Evolutionary conservation across 2,888 invertebrate genomes (phyloP).

Genomic region (Leptinotarsa haldemani): DNA sequence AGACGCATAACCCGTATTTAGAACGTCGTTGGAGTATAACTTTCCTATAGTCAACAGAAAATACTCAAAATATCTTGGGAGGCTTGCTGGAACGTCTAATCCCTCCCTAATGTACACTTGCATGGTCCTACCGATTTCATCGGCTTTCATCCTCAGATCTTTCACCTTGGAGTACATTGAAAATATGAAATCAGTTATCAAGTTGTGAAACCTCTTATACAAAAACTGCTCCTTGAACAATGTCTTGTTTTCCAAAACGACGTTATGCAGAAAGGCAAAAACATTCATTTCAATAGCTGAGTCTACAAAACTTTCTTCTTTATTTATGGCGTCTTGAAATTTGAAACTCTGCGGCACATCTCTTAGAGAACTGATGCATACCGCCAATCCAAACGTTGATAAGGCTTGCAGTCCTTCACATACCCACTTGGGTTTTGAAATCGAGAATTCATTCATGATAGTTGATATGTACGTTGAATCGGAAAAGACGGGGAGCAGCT

Average conservation of each 20-base stretch:
- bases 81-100: conserved; percentile 79
- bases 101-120: conserved; percentile 66
- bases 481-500: conserved; percentile 75
- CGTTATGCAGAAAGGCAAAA: conserved; percentile 82
- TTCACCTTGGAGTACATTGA: conserved; percentile 92
- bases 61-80: conserved; percentile 85
- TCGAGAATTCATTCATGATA: conserved; percentile 68
- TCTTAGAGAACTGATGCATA: conserved; percentile 75
- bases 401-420: conserved; percentile 71
- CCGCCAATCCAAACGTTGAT: conserved; percentile 77
- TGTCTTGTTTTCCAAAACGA: conserved; percentile 76
- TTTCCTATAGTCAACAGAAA: conserved; percentile 82
- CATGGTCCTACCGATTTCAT: conserved; percentile 87
- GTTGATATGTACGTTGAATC: conserved; percentile 71
- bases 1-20: conserved; percentile 75
- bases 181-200: conserved; percentile 92
- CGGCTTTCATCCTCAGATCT: conserved; percentile 84
- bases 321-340: conserved; percentile 72
- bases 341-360: conserved; percentile 71
- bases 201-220: conserved; percentile 82
- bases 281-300: conserved; percentile 82
- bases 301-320: conserved; percentile 85
- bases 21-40: conserved; percentile 81
- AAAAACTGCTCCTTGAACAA: conserved; percentile 85
- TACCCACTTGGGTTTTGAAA: conserved; percentile 67